Base-by-base conservation (phyloP, 2,113 vertebrate genomes). In the Zingel zingel region DNA sequence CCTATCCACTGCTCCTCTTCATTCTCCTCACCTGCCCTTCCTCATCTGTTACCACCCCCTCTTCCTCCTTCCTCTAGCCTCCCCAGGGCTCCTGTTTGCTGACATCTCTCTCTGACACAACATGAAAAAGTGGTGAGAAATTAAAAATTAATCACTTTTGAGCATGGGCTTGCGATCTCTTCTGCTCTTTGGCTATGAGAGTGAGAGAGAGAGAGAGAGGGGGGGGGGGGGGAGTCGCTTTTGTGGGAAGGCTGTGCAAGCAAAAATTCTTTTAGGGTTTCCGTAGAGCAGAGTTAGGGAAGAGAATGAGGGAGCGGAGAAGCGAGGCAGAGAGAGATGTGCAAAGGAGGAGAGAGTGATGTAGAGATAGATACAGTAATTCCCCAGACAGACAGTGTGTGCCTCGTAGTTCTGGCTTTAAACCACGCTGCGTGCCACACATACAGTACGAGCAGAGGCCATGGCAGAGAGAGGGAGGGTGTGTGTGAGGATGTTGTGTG, bases 111-210 rank as follows among this genome's bases (percentile, higher is more conserved):
- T 87, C 67, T 84, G 85, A 90, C 80, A 89, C 84, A 86, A 90
- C 89, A 89, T 89, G 83, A 90, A 89, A 83, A 92, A 90, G 70
- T 73, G 79, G 50, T 79, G 78, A 81, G 85, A 84, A 93, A 94
- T 94, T 78, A 93, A 93, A 91, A 91, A 93, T 93, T 88, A 69
- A 95, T 93, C 74, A 88, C 81, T 91, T 91, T 86, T 83, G 85
- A 86, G 88, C 77, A 71, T 30, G 30, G 80, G 78, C 67, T 87
- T 91, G 83, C 84, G 50, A 30, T 82, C 76, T 86, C 78, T 54
- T 67, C 72, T 75, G 63, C 82, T 91, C 25, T 30, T 82, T 84
- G 86, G 69, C 84, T 85, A 47, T 21, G 30, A 39, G 53, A 77
- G 23, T 23, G 43, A 59, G 43, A 33, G 45, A 45, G 21, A 47